Evolutionary conservation across 2,113 vertebrate species (phyloP), one percentile per base, ranked within the genome.

Genomic region (Xiphophorus couchianus): DNA sequence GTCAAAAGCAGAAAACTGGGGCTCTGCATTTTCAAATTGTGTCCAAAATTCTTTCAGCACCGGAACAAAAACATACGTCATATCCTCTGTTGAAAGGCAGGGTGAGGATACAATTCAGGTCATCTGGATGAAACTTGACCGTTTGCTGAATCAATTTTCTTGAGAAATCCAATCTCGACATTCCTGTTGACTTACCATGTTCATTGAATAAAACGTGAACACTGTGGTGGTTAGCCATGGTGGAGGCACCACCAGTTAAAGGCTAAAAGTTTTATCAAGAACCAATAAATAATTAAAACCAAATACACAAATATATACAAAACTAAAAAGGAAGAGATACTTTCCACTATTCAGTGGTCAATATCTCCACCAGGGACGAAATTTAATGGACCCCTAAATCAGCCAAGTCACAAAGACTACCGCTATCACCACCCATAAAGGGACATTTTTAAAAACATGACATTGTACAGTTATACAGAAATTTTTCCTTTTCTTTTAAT

Each of bases 141-240:
- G 31, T 31, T 35, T 8, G 33, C 33, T 35, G 33, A 8, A 35
- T 35, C 7, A 35, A 7, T 33, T 33, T 33, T 33, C 31, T 7
- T 33, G 6, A 33, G 31, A 33, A 33, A 33, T 6, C 31, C 31
- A 68, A 15, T 27, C 66, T 48, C 0, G 27, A 68, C 39, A 51
- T 31, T 2, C 1, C 6, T 2, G 4, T 4, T 15, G 0, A 1
- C 17, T 22, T 27, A 12, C 17, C 67, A 1, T 27, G 5, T 14
- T 14, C 13, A 2, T 28, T 27, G 0, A 67, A 2, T 17, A 67
- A 67, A 33, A 33, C 6, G 13, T 25, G 12, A 4, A 42, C 25
- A 3, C 35, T 66, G 35, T 66, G 35, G 65, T 66, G 65, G 28
- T 28, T 28, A 28, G 37, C 10, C 66, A 67, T 44, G n/a, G 6